Percentiles rank a stretch among this genome's conserved stretches.
phyloP scores from a whole-genome alignment of 1,140 invertebrate genomes.

The Drosophila santomea region DNA sequence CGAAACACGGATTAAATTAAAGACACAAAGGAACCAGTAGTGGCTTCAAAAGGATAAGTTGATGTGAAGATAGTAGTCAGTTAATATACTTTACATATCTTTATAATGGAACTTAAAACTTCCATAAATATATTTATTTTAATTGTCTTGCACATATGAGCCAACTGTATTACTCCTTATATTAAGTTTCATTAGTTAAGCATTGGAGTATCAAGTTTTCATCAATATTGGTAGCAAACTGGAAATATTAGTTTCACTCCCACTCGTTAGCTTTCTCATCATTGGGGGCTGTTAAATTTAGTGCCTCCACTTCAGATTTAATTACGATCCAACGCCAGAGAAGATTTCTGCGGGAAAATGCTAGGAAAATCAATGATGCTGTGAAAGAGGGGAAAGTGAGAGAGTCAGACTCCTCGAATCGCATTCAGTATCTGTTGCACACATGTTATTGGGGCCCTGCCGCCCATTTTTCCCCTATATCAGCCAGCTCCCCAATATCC shows the following conservation, averaged over 20 bases:
- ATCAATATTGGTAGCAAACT: no score
- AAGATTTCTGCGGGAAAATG: constrained; percentile 10
- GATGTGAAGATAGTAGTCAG: background rate
- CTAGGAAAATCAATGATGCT: constrained; percentile 10
- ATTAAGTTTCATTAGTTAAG: no score
- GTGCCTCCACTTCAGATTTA: constrained; percentile 82
- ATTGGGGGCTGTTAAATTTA: constrained; percentile 81
- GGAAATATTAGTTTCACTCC: background rate
- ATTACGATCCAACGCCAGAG: constrained; percentile 57
- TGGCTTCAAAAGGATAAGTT: background rate
- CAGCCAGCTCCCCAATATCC: background rate
- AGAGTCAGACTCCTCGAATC: constrained; percentile 32
- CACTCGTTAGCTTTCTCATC: constrained; percentile 16
- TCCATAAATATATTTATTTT: no score
- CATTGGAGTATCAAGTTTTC: no score
- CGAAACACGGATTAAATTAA: constrained; percentile 38
- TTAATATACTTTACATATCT: no score
- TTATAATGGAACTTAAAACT: no score
- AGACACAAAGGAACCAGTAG: constrained; percentile 30
- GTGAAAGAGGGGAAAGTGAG: constrained; percentile 1
- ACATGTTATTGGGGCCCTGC: constrained; percentile 55
- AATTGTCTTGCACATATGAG: no score
- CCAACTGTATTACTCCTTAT: no score
- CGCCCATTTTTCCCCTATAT: background rate
- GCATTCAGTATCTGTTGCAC: constrained; percentile 72